These are phyloP conservation scores for Microlaimidae sp. DNA, from an alignment of 2,888 invertebrate species.

Conservation along the genomic window DNA sequence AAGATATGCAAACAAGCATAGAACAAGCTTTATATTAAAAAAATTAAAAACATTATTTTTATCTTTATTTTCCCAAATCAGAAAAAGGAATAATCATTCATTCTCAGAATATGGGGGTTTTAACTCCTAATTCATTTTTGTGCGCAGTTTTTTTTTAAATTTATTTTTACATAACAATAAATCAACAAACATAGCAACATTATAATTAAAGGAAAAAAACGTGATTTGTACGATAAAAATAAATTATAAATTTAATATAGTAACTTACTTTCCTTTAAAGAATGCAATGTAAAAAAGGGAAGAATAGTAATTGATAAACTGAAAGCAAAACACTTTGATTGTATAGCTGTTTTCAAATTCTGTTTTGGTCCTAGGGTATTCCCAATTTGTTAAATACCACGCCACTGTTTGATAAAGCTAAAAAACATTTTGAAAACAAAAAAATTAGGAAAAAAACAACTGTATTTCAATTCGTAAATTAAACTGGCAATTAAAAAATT, in stretches of 20 bases:
- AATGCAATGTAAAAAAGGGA: slow-evolving; percentile 95
- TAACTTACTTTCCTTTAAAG: slow-evolving; percentile 44
- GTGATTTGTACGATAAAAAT: slow-evolving; percentile 9
- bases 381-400: slow-evolving; percentile 56
- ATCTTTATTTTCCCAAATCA: too few species aligned
- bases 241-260: not conserved
- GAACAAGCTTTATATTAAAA: too few species aligned
- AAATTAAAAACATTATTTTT: too few species aligned
- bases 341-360: slow-evolving; percentile 88
- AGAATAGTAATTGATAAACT: slow-evolving; percentile 91
- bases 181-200: too few species aligned
- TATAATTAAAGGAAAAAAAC: too few species aligned
- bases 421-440: slow-evolving; percentile 26
- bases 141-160: too few species aligned
- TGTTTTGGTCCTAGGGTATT: slow-evolving; percentile 60
- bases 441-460: slow-evolving; percentile 6
- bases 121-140: too few species aligned
- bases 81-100: too few species aligned
- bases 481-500: not conserved
- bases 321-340: slow-evolving; percentile 76
- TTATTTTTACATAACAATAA: too few species aligned
- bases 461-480: not conserved
- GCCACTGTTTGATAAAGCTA: slow-evolving; percentile 67
- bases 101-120: too few species aligned
- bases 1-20: too few species aligned